Base-by-base conservation (phyloP, 2,888 invertebrate species). In the Rhogogaster chlorosoma region DNA sequence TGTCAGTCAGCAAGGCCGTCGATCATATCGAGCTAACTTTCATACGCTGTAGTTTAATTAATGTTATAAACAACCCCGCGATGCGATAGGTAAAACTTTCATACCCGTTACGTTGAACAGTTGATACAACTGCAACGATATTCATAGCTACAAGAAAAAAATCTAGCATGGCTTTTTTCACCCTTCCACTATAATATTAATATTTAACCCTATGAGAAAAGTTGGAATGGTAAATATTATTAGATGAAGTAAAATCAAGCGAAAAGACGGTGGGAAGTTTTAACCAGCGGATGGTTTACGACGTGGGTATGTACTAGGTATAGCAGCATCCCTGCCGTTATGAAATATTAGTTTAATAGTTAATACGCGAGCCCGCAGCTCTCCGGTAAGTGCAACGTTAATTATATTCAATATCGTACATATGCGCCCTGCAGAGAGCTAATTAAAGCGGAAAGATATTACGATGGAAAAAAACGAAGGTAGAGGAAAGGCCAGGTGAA, bases 321-420 rank as follows among this genome's bases (percentile, higher is more conserved):
- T n/a, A 5, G 2, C 57, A 10, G n/a, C 78, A n/a, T 80, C 18
- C 61, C 18, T 15, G 38, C 32, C 57, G 57, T 61, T 57, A 80
- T 61, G 80, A 61, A 80, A 80, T 80, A 80, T 80, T 26, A n/a
- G 61, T 61, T 80, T 80, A 77, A 77, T 77, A 73, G 73, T 61
- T 80, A 77, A 77, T 77, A 73, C 38, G 10, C 53, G 29, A 29
- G 38, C 45, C 45, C 80, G 22, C 57, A 80, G 38, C 80, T 32
- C 9, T 32, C 49, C 10, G 18, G 26, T 29, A 61, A 80, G 22
- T 80, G 80, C 80, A 80, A 80, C 80, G 57, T 80, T 80, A 49
- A 80, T 78, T 61, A 49, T 53, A 53, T 53, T 77, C 53, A 77
- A 77, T 53, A 77, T 53, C 77, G 6, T 26, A 22, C 53, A 29